Base-by-base conservation (phyloP, 1,140 invertebrate species). In the Nixonia krombeini region DNA sequence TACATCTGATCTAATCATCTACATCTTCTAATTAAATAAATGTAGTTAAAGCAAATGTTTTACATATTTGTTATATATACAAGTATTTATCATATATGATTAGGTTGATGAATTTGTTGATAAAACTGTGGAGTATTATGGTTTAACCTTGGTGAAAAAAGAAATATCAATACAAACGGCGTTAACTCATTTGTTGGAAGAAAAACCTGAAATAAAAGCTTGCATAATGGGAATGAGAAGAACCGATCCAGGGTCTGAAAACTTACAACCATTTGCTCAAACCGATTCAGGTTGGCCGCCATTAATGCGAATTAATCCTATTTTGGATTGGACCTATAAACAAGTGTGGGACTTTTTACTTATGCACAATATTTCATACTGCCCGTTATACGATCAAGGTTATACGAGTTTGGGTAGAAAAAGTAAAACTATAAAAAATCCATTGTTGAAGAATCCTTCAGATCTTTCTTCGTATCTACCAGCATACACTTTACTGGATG, bases 321-420 rank as follows among this genome's bases (percentile, higher is more conserved):
- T 99, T 16, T 85, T 98, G 4, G 89, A 97, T 68, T 99, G 96
- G 96, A 88, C 87, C 5, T 98, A 97, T 78, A 87, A 87, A 31
- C 90, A 97, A 72, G 89, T 99, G 41, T 99, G 97, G 96, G 87
- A 88, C 50, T 98, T 96, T 75, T 86, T 98, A 4, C 80, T 92
- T 7, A 78, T 88, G 10, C 86, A 93, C 33, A 85, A 90, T 58
- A 88, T 98, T 37, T 92, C 95, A 33, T 98, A 97, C 76, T 98
- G 96, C 79, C 86, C 85, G 12, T 86, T 99, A 0, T 98, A 99
- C 80, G 92, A 97, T 78, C 78, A 88, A 79, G 96, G 96, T 15
- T 98, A 95, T 74, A 95, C 95, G 0, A 97, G 95, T 37, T 85
- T 98, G 46, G 96, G 95, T 13, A 91, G 90, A 72, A 87, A 85